Evolutionary conservation across 92 coral and sea anemone species (phyloP).

Genomic region (Ricordea florida): DNA sequence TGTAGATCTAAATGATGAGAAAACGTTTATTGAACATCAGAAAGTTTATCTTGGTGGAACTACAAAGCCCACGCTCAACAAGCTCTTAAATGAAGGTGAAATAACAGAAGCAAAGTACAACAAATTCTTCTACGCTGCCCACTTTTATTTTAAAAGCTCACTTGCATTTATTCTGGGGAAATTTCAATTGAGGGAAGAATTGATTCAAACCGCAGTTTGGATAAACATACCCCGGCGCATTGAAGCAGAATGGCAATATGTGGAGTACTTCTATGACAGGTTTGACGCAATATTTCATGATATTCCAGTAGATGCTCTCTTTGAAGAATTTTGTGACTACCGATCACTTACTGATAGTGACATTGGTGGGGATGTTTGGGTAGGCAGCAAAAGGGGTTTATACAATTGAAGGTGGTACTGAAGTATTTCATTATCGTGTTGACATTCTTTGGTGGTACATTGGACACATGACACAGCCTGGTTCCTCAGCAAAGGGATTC

Average conservation of each 20-base stretch:
- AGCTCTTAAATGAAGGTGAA: conserved; percentile 23
- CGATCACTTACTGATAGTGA: conserved; percentile 31
- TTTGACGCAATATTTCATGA: conserved; percentile 16
- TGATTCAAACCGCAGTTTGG: conserved; percentile 34
- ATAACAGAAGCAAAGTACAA: background rate
- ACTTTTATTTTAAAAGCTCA: conserved; percentile 25
- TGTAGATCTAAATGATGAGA: conserved; percentile 13
- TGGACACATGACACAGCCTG: conserved; percentile 42
- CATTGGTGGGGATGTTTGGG: conserved; percentile 46
- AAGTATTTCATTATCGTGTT: conserved; percentile 33
- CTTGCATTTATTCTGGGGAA: conserved; percentile 26
- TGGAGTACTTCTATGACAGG: conserved; percentile 41
- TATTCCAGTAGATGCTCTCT: conserved; percentile 37
- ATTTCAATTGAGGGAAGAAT: conserved; percentile 32
- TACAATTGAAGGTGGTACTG: conserved; percentile 25
- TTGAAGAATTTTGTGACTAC: conserved; percentile 61
- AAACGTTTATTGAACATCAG: conserved; percentile 4
- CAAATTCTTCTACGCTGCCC: conserved; percentile 31
- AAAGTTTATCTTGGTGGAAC: conserved; percentile 19
- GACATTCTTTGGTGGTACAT: conserved; percentile 67
- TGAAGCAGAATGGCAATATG: conserved; percentile 23
- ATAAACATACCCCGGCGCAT: background rate
- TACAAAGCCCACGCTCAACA: conserved; percentile 12
- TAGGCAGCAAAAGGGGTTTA: conserved; percentile 52
- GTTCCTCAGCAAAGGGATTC: conserved; percentile 34